Evolutionary conservation across 2,113 vertebrate species (phyloP).

Genomic region (Brienomyrus brachyistius): DNA sequence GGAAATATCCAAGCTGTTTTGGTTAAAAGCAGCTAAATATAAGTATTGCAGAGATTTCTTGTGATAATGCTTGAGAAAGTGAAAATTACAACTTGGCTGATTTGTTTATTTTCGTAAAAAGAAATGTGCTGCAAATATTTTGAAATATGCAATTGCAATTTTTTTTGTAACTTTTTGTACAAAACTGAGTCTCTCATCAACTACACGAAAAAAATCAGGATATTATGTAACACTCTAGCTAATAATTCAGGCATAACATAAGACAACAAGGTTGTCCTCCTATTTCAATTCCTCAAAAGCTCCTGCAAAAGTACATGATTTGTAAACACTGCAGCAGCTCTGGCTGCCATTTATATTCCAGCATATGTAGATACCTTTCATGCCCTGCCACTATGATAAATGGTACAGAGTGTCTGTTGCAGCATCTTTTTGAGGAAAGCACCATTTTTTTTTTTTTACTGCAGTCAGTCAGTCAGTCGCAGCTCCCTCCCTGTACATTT

Average conservation of each 20-base stretch:
- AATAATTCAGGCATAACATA: neutral
- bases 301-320: neutral
- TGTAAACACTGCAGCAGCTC: neutral
- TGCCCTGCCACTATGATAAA: constrained; percentile 9
- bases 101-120: neutral
- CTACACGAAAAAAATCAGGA: neutral
- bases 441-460: neutral
- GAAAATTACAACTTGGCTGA: neutral
- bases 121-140: neutral
- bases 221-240: neutral
- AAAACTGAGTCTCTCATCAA: neutral
- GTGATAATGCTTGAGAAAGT: neutral
- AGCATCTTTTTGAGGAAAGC: neutral
- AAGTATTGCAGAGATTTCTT: neutral
- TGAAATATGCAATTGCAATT: neutral
- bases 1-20: neutral
- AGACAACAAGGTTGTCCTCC: neutral
- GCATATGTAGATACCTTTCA: constrained; percentile 7
- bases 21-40: neutral
- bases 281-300: neutral
- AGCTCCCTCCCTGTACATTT: neutral
- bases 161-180: neutral
- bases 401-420: neutral
- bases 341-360: constrained; percentile 1
- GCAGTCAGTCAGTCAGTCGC: neutral